Evolutionary conservation across 2,797 vertebrate species (phyloP).

Genomic region (Urosaurus nigricauda): DNA sequence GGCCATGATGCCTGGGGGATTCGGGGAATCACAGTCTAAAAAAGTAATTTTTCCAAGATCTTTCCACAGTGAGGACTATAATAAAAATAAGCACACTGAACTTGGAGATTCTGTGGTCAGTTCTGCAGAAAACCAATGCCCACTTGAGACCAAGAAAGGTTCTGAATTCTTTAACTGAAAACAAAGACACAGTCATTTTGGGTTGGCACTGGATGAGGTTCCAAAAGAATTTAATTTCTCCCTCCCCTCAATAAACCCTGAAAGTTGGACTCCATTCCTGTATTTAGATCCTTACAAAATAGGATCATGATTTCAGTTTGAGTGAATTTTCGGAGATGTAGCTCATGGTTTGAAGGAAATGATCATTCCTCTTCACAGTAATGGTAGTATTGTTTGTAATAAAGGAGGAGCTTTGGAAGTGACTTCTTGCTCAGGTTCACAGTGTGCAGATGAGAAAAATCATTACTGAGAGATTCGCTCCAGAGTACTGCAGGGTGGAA

Average conservation of each 20-base stretch:
- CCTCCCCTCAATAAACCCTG: neutral
- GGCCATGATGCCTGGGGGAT: neutral
- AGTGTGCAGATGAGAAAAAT: too few relatives aligned
- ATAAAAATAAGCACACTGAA: neutral
- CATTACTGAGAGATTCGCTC: too few relatives aligned
- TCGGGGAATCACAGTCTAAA: neutral
- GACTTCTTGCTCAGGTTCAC: too few relatives aligned
- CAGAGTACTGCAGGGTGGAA: too few relatives aligned
- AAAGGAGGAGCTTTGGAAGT: too few relatives aligned
- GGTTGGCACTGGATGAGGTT: neutral
- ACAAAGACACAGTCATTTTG: neutral
- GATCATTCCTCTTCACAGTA: neutral
- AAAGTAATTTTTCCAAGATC: neutral
- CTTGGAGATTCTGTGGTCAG: neutral
- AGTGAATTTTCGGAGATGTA: neutral
- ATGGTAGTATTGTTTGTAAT: too few relatives aligned
- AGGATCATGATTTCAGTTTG: neutral
- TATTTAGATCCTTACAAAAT: neutral
- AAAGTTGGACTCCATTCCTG: neutral
- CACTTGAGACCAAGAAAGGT: neutral
- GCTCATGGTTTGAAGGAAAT: neutral
- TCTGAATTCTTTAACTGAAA: neutral
- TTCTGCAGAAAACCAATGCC: neutral
- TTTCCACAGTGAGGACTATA: neutral
- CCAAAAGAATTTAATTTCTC: neutral